These are phyloP conservation scores for Cassiopea andromeda DNA, from an alignment of 30 jellyfish, hydroid and myxozoan genomes.

Conservation along the genomic window DNA sequence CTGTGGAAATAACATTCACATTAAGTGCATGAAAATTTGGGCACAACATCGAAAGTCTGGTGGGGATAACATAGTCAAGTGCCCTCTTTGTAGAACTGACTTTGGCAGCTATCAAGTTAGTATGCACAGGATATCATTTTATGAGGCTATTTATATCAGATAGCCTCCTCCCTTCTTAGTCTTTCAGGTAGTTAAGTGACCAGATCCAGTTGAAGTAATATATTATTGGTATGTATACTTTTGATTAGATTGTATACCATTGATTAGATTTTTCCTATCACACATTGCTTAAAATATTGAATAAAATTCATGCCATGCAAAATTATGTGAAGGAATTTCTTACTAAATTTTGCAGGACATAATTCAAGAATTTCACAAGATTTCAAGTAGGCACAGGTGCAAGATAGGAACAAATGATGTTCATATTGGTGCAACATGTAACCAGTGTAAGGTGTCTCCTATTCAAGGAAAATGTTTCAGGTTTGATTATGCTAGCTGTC, in stretches of 20 bases:
- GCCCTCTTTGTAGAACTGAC: constrained; percentile 92
- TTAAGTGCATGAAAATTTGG: constrained; percentile 87
- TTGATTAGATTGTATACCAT: no score
- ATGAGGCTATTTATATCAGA: neutral
- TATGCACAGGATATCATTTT: neutral
- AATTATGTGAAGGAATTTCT: neutral
- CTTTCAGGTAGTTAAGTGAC: no score
- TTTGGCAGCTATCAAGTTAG: constrained; percentile 84
- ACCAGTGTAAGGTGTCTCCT: constrained; percentile 60
- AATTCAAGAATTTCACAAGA: constrained; percentile 61
- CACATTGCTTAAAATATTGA: no score
- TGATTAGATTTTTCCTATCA: no score
- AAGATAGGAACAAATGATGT: constrained; percentile 58
- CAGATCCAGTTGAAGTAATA: no score
- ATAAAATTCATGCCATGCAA: neutral
- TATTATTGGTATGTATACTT: no score
- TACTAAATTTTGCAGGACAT: constrained; percentile 34
- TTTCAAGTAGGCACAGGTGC: constrained; percentile 34
- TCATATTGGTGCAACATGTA: constrained; percentile 77
- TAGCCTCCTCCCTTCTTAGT: neutral
- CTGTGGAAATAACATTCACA: constrained; percentile 90
- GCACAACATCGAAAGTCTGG: constrained; percentile 93
- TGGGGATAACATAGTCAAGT: constrained; percentile 75
- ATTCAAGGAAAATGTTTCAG: constrained; percentile 84
- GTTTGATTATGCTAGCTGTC: constrained; percentile 11